Conservation (phyloP, 2,888 invertebrate genomes). For the Himalopsyche anomala region DNA sequence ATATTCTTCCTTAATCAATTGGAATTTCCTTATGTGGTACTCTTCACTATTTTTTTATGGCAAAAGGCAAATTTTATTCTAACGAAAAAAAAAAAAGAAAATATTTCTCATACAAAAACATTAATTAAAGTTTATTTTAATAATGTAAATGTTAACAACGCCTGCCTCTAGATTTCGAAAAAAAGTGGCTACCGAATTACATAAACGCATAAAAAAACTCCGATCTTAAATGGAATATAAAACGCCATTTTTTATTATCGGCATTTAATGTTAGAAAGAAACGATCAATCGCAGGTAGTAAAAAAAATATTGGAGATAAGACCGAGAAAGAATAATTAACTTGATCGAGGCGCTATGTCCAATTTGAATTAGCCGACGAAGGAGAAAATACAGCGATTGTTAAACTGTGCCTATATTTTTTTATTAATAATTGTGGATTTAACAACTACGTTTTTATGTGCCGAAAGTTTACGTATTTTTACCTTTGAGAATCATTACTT, state of each 20-base stretch:
- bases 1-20: too few species aligned
- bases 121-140: background rate
- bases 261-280: constrained; percentile 16
- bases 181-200: constrained; percentile 30
- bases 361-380: constrained; percentile 26
- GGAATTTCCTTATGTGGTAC: too few species aligned
- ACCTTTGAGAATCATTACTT: too few species aligned
- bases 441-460: too few species aligned
- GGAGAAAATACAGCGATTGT: constrained; percentile 1
- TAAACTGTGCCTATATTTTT: background rate
- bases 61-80: too few species aligned
- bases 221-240: constrained; percentile 31
- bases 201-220: constrained; percentile 22
- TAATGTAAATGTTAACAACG: background rate
- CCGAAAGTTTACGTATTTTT: too few species aligned
- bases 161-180: background rate
- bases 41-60: too few species aligned
- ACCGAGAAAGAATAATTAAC: constrained; percentile 26
- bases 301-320: constrained; percentile 33
- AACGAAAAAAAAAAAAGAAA: too few species aligned
- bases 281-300: constrained; percentile 26
- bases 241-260: constrained; percentile 34
- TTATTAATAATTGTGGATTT: too few species aligned
- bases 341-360: constrained; percentile 30
- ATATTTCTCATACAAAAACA: background rate